Base-by-base conservation (phyloP, 2,113 vertebrate genomes). In the Nibea coibor region DNA sequence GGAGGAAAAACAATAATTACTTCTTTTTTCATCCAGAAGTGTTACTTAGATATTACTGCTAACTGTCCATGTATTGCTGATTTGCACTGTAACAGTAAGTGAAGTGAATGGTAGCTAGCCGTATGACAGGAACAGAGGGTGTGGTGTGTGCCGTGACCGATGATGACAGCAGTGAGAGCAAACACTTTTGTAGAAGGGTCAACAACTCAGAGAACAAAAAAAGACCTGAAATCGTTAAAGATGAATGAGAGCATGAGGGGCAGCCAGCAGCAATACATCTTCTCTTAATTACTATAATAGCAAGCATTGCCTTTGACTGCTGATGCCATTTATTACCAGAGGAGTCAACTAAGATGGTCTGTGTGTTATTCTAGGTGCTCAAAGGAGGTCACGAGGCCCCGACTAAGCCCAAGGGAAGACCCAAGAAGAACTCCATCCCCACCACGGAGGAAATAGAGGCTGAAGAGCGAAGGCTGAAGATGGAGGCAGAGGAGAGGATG, bases 351-450 rank as follows among this genome's bases (percentile, higher is more conserved):
- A 81, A 90, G 64, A 61, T 66, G 31, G 59, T 83, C 67, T 81
- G 20, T 88, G 86, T 90, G 70, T 89, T 77, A 35, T 73, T 68
- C 0, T 87, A 99, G 98, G 98, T 99, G 83, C 94, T 99, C 65
- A 99, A 99, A 94, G 98, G 98, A 82, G 98, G 98, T 57, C 97
- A 99, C 22, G 98, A 99, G 91, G 98, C 98, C 43, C 98, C 98
- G 17, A 99, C 98, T 0, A 99, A 99, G 87, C 98, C 98, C 90
- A 99, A 99, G 94, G 98, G 98, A 16, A 94, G 98, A 54, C 98
- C 98, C 24, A 99, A 99, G 94, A 99, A 99, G 92, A 99, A 99
- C 93, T 99, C 98, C 69, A 99, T 99, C 86, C 98, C 98, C 87
- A 97, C 97, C 6, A 99, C 97, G 0, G 98, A 99, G 91, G 97